A percentile compares a stretch with the other conserved stretches of the same genome.
These are phyloP conservation scores for Okapia johnstoni DNA, from an alignment of 2,113 vertebrate species.

Conservation along the genomic window DNA sequence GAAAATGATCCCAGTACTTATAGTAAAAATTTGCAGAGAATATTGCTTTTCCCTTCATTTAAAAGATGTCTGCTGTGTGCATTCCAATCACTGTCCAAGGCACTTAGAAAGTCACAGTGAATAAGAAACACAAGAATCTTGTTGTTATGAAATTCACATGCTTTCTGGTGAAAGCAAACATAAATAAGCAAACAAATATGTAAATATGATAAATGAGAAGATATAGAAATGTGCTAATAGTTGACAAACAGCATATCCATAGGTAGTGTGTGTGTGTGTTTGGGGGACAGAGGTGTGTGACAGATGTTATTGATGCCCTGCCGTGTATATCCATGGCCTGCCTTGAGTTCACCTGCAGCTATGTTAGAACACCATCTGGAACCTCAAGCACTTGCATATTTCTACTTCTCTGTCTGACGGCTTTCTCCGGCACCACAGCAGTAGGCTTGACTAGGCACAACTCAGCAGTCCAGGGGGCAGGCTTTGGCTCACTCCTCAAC, in stretches of 20 bases:
- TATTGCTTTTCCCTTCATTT: neutral
- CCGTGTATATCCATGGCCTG: neutral
- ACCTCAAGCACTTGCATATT: neutral
- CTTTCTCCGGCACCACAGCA: neutral
- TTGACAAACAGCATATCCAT: neutral
- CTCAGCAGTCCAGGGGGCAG: neutral
- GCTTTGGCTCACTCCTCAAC: neutral
- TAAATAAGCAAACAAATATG: neutral
- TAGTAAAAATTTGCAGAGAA: neutral
- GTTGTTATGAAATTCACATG: neutral
- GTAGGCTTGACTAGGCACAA: neutral
- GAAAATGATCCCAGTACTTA: neutral
- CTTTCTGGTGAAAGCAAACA: neutral
- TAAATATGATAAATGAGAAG: neutral
- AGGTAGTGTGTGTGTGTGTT: neutral
- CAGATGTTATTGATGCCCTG: neutral
- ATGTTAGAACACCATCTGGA: neutral
- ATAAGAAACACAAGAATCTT: neutral
- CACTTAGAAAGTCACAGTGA: neutral
- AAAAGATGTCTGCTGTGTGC: neutral
- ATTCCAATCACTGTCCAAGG: neutral
- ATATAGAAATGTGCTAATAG: neutral
- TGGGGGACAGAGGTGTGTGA: neutral
- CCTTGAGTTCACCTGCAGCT: neutral
- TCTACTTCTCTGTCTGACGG: neutral